These are phyloP conservation scores for Dendroctonus valens DNA, from an alignment of 1,140 invertebrate species.

Conservation along the genomic window DNA sequence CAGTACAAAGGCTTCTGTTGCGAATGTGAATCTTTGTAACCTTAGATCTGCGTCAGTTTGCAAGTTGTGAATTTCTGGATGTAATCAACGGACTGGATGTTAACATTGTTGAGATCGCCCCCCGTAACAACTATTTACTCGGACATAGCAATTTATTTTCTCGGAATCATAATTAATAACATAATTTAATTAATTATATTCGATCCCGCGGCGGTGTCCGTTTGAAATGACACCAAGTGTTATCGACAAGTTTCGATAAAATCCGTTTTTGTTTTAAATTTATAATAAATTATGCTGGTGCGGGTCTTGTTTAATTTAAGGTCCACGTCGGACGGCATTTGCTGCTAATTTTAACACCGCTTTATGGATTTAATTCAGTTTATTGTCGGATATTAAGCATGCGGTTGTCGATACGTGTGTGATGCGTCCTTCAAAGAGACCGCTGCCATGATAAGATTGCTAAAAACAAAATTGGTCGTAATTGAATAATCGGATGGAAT, in stretches of 20 bases:
- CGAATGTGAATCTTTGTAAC: no score
- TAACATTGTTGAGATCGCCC: neutral
- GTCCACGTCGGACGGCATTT: neutral
- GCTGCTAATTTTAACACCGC: neutral
- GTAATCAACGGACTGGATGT: no score
- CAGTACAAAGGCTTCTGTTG: no score
- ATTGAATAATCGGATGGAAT: no score
- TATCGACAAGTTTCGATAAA: constrained; percentile 15
- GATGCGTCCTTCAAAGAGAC: no score
- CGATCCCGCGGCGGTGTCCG: constrained; percentile 14
- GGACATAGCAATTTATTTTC: constrained; percentile 7
- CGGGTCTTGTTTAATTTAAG: neutral
- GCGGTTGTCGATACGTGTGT: no score
- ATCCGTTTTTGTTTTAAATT: constrained; percentile 15
- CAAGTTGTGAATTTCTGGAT: no score
- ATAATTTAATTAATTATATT: constrained; percentile 18
- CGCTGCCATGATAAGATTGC: neutral
- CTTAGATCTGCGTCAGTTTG: no score
- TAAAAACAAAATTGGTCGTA: neutral
- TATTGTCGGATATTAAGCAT: no score
- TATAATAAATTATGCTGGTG: neutral
- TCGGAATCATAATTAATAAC: constrained; percentile 19
- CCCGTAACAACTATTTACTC: constrained; percentile 1
- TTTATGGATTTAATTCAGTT: neutral
- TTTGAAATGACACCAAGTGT: constrained; percentile 16